Evolutionary conservation across 2,888 invertebrate species (phyloP).

Genomic region (Notodonta ziczac): DNA sequence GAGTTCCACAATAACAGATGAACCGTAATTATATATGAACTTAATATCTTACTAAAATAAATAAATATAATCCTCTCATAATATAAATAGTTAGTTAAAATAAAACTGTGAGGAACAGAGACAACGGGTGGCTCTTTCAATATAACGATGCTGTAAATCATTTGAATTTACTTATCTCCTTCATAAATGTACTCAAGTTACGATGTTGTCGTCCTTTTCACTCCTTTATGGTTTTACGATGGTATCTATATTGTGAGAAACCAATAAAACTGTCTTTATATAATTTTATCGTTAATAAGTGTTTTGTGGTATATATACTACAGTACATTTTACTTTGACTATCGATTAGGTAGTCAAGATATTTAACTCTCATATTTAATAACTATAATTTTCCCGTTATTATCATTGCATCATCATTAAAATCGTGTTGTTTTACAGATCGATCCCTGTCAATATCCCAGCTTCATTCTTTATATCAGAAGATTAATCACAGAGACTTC

Average conservation of each 20-base stretch:
- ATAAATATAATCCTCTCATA: constrained; percentile 1
- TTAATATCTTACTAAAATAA: not conserved
- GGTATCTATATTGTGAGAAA: not conserved
- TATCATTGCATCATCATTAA: too few relatives aligned
- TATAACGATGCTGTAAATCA: not conserved
- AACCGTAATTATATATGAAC: not conserved
- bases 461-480: too few relatives aligned
- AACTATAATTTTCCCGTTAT: too few relatives aligned
- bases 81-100: not conserved
- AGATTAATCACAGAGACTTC: too few relatives aligned
- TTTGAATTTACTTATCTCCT: constrained; percentile 3
- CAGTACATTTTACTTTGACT: too few relatives aligned
- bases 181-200: not conserved
- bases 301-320: too few relatives aligned
- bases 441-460: too few relatives aligned
- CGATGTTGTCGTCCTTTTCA: not conserved
- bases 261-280: not conserved
- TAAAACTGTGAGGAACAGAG: not conserved
- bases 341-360: too few relatives aligned
- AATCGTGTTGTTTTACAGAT: too few relatives aligned
- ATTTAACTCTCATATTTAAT: too few relatives aligned
- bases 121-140: constrained; percentile 4
- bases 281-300: not conserved
- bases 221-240: not conserved
- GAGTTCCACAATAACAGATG: not conserved